phyloP scores from a whole-genome alignment of 30 jellyfish, hydroid and myxozoan genomes.

The Calvadosia cruxmelitensis region DNA sequence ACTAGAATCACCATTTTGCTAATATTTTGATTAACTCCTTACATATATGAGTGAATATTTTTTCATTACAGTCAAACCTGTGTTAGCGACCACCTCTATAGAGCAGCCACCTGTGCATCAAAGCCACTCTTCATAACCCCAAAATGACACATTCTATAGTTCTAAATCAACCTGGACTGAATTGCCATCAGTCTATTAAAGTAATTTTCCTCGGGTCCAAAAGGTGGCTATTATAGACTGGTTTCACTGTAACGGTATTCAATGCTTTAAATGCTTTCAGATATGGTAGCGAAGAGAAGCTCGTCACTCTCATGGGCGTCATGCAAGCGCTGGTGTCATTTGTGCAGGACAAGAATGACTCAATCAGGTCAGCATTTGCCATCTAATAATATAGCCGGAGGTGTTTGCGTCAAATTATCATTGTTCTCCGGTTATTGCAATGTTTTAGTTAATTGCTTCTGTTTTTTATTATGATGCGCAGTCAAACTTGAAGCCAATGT shows the following conservation, averaged over 20 bases:
- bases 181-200: background rate
- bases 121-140: background rate
- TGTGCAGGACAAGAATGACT: slow-evolving; percentile 70
- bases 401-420: no score
- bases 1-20: no score
- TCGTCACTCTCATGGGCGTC: slow-evolving; percentile 88
- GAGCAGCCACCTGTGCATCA: no score
- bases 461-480: no score
- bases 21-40: no score
- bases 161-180: background rate
- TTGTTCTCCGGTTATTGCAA: no score
- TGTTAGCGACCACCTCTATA: no score
- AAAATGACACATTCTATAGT: background rate
- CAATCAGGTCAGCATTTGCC: slow-evolving; percentile 68
- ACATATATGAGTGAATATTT: no score
- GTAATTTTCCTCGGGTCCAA: background rate
- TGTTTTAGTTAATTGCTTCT: no score
- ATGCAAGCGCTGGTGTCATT: slow-evolving; percentile 87
- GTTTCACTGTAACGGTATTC: background rate
- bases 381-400: no score
- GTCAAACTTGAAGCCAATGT: no score
- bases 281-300: slow-evolving; percentile 75
- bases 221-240: background rate
- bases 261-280: slow-evolving; percentile 9
- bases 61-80: no score